Conservation (phyloP, 1,140 invertebrate genomes). For the Mycetomoellerius zeteki region DNA sequence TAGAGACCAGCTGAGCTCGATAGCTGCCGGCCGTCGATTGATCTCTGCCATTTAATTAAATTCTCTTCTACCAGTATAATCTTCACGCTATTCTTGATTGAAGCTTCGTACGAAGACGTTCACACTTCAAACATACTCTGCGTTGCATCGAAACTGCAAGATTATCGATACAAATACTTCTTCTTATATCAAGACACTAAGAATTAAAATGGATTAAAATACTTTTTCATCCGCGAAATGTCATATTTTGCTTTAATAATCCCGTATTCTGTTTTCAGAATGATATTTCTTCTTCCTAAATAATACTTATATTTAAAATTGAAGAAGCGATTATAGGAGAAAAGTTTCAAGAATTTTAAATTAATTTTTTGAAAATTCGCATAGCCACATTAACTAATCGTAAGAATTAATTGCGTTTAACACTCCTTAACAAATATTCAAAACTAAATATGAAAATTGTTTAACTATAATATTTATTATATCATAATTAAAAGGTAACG, state of each 20-base stretch:
- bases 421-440: not conserved
- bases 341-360: not conserved
- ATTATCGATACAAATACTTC: not conserved
- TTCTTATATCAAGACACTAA: too few species aligned
- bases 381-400: not conserved
- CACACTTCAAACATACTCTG: not conserved
- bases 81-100: slow-evolving; percentile 18
- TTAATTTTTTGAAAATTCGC: not conserved
- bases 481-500: not conserved
- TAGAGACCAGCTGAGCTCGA: not conserved
- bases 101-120: not conserved
- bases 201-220: not conserved
- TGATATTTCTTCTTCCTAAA: not conserved
- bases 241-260: not conserved
- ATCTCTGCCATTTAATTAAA: slow-evolving; percentile 44
- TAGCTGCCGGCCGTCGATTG: not conserved
- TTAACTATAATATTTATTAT: too few species aligned
- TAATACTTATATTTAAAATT: not conserved
- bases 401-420: not conserved
- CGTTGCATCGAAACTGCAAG: slow-evolving; percentile 3
- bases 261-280: not conserved
- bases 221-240: not conserved
- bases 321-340: slow-evolving; percentile 17
- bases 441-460: not conserved
- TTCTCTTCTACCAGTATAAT: slow-evolving; percentile 19